phyloP scores from a whole-genome alignment of 2,797 vertebrate species.

The Amniataba percoides region DNA sequence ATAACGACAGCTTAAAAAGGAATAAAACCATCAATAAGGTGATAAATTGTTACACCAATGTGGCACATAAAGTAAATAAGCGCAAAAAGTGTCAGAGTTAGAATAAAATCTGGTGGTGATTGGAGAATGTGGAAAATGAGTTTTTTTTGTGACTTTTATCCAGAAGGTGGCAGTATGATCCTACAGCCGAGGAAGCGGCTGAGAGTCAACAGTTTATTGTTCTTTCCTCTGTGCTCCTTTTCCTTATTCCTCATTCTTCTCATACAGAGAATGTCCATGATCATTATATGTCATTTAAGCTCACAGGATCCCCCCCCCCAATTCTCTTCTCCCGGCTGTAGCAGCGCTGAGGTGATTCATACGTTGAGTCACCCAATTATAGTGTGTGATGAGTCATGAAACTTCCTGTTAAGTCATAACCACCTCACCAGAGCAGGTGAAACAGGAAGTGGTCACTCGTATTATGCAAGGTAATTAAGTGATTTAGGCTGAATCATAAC shows the following conservation, averaged over 20 bases:
- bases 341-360: conserved; percentile 25
- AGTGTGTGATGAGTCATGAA: conserved; percentile 47
- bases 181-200: background rate
- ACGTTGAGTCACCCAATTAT: conserved; percentile 28
- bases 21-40: background rate
- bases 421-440: background rate
- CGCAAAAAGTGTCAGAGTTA: background rate
- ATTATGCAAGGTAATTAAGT: background rate
- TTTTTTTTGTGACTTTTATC: conserved; percentile 16
- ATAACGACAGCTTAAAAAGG: background rate
- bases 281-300: background rate
- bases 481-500: conserved; percentile 3
- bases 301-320: rapidly evolving
- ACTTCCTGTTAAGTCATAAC: background rate
- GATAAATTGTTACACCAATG: background rate
- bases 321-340: background rate
- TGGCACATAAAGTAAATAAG: background rate
- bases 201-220: background rate
- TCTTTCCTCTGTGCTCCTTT: background rate
- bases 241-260: background rate
- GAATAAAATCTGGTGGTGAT: background rate
- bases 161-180: conserved; percentile 72
- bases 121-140: background rate
- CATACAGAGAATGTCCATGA: background rate
- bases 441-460: conserved; percentile 26